phyloP scores from a whole-genome alignment of 2,113 vertebrate species.

The Melanotaenia duboulayi region DNA sequence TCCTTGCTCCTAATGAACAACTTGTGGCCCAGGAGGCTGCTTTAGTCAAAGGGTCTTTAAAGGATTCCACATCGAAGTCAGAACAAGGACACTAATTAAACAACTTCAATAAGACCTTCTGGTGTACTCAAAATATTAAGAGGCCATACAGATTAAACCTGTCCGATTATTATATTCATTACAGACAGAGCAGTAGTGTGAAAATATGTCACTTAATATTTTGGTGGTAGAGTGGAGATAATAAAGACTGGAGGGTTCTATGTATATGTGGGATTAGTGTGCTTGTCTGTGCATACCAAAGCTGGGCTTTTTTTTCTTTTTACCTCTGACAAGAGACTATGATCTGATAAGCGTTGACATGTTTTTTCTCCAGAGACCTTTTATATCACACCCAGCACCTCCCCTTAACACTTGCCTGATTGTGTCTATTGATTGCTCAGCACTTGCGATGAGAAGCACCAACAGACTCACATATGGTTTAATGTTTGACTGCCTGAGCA shows the following conservation, averaged over 20 bases:
- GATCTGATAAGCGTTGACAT: slow-evolving; percentile 79
- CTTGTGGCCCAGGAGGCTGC: slow-evolving; percentile 54
- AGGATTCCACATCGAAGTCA: slow-evolving; percentile 60
- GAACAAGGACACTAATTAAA: slow-evolving; percentile 69
- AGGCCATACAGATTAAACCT: slow-evolving; percentile 56
- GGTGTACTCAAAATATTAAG: slow-evolving; percentile 60
- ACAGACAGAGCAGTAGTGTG: slow-evolving; percentile 19
- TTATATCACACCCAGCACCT: slow-evolving; percentile 75
- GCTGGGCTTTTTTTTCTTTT: slow-evolving; percentile 28
- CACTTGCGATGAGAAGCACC: slow-evolving; percentile 57
- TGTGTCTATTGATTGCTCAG: slow-evolving; percentile 78
- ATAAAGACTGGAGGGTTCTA: slow-evolving; percentile 12
- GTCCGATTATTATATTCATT: slow-evolving; percentile 67
- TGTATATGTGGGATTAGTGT: neutral
- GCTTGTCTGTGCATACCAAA: slow-evolving; percentile 23
- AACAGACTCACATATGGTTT: slow-evolving; percentile 63
- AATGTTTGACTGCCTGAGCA: slow-evolving; percentile 63
- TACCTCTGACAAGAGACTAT: slow-evolving; percentile 51
- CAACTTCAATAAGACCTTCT: slow-evolving; percentile 50
- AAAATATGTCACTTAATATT: slow-evolving; percentile 45
- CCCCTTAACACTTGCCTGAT: slow-evolving; percentile 74
- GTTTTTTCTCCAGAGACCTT: slow-evolving; percentile 75
- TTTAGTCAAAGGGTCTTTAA: slow-evolving; percentile 57
- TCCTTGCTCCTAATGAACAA: slow-evolving; percentile 70
- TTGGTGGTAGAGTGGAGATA: slow-evolving; percentile 14